Conservation (phyloP, 1,140 invertebrate species). For the Frieseomelitta varia region DNA sequence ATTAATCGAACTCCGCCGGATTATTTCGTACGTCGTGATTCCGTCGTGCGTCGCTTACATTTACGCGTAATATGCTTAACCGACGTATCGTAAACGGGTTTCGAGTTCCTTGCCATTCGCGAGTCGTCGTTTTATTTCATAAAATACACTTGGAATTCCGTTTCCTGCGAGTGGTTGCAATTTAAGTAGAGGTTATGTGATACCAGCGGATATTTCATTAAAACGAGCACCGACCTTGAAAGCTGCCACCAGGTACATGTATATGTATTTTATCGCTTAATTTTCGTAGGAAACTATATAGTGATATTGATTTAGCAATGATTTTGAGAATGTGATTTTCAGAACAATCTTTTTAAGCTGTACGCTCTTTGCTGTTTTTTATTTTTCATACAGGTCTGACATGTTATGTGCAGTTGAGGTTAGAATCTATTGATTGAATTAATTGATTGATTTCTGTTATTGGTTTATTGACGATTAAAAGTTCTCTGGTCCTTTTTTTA, state of each 20-base stretch:
- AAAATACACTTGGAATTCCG: conserved; percentile 9
- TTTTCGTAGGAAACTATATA: not conserved
- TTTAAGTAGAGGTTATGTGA: conserved; percentile 9
- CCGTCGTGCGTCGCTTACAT: not conserved
- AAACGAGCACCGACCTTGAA: not conserved
- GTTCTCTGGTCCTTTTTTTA: no score
- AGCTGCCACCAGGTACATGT: not conserved
- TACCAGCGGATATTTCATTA: not conserved
- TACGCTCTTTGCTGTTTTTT: not conserved
- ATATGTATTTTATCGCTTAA: not conserved
- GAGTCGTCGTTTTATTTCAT: not conserved
- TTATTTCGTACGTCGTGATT: conserved; percentile 7
- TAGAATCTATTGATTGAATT: not conserved
- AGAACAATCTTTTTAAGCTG: no score
- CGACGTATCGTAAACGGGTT: not conserved
- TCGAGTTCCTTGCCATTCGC: not conserved
- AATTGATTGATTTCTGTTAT: no score
- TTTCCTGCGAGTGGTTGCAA: not conserved
- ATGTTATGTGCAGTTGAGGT: not conserved
- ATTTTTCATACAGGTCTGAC: not conserved
- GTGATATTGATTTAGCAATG: no score
- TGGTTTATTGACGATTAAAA: no score
- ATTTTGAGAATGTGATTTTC: no score
- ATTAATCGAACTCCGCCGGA: conserved; percentile 19
- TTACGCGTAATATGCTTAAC: not conserved